Evolutionary conservation across 1,140 invertebrate species (phyloP).

Genomic region (Hyles vespertilio): DNA sequence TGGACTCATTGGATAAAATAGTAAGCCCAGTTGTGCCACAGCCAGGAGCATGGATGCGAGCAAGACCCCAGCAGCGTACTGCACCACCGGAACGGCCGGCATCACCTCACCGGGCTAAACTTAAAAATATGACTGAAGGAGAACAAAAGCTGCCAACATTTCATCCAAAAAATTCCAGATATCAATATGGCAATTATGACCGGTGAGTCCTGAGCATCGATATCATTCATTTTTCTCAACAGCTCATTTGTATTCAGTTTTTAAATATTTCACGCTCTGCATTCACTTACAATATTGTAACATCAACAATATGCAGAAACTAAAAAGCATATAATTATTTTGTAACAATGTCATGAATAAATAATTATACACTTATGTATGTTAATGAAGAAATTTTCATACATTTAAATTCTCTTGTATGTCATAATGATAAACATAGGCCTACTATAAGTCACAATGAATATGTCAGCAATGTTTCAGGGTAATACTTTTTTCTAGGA

Average conservation of each 20-base stretch:
- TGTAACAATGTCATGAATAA: too few species aligned
- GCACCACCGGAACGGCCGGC: slow-evolving; percentile 46
- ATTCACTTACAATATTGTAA: too few species aligned
- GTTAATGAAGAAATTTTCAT: too few species aligned
- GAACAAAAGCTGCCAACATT: slow-evolving; percentile 81
- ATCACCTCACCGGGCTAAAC: slow-evolving; percentile 53
- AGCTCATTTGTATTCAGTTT: neutral
- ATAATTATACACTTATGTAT: too few species aligned
- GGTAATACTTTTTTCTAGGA: too few species aligned
- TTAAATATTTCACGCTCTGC: too few species aligned
- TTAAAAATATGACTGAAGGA: slow-evolving; percentile 46
- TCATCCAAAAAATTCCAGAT: slow-evolving; percentile 84
- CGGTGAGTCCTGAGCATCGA: slow-evolving; percentile 72
- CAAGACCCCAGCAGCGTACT: slow-evolving; percentile 47
- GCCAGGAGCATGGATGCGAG: slow-evolving; percentile 85
- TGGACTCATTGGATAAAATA: slow-evolving; percentile 90
- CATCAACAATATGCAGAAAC: too few species aligned
- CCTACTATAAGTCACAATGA: too few species aligned
- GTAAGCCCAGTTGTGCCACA: slow-evolving; percentile 94
- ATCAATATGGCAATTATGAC: slow-evolving; percentile 97
- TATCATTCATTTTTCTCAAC: neutral
- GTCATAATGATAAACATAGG: too few species aligned
- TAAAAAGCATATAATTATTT: too few species aligned
- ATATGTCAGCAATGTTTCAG: too few species aligned
- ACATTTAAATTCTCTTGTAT: too few species aligned